Evolutionary conservation across 2,113 vertebrate genomes (phyloP), one percentile per base, ranked within the genome.

Genomic region (Megaptera novaeangliae): DNA sequence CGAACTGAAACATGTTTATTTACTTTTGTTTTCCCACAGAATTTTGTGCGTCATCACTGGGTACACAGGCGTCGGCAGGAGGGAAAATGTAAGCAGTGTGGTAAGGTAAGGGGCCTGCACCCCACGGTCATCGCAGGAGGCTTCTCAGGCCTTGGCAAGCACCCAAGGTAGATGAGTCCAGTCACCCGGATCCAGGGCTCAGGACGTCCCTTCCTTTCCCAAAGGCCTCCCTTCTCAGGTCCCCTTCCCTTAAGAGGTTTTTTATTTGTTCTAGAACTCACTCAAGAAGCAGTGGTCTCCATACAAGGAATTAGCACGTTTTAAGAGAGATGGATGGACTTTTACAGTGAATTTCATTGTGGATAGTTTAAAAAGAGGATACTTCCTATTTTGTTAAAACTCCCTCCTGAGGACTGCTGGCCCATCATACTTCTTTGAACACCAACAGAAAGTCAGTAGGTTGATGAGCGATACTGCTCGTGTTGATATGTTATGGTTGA

Each of bases 41-140:
- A 99, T 96, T 98, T 99, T 81, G 99, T 99, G 95, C 99, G 99
- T 96, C 99, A 99, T 95, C 99, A 99, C 98, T 99, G 99, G 99
- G 99, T 99, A 49, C 99, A 99, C 98, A 99, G 99, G 63, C 98
- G 99, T 31, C 98, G 99, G 61, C 99, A 99, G 97, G 99, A 99
- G 87, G 99, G 99, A 8, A 99, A 99, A 84, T 99, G 99, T 97
- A 99, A 99, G 98, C 99, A 99, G 97, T 99, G 99, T 98, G 99
- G 99, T 66, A 99, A 99, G 99, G 99, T 99, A 98, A 97, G 98
- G 59, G 59, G 59, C 57, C 72, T 66, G 7, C 52, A 44, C 15
- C 61, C 3, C 29, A 8, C 0, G 0, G 4, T 10, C 44, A 0
- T 12, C 3, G 1, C 1, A 3, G 75, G 4, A 49, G 66, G 46